Conservation (phyloP, 2,113 vertebrate genomes). For the Nesoenas mayeri region DNA sequence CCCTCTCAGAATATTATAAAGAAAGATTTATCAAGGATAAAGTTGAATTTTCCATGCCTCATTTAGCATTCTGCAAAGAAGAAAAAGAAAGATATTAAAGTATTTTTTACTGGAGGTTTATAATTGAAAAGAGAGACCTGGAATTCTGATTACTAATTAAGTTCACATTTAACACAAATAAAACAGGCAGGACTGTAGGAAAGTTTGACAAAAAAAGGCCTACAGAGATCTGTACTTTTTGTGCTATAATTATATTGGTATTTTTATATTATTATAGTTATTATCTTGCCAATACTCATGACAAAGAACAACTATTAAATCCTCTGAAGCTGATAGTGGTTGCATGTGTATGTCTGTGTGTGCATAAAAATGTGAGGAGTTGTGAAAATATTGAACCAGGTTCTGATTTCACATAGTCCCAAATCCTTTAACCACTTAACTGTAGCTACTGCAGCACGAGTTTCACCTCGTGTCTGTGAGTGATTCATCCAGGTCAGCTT, state of each 20-base stretch:
- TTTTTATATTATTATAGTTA: constrained; percentile 46
- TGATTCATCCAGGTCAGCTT: background rate
- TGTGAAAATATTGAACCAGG: constrained; percentile 47
- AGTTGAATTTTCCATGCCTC: constrained; percentile 53
- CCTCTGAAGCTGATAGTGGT: background rate
- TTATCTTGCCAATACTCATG: constrained; percentile 51
- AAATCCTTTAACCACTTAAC: background rate
- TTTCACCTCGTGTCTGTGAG: background rate
- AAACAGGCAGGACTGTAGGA: constrained; percentile 7
- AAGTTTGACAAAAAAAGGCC: constrained; percentile 15
- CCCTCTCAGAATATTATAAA: constrained; percentile 43
- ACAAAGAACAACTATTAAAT: background rate
- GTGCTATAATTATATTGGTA: constrained; percentile 47
- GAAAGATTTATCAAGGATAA: constrained; percentile 19
- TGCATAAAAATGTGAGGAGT: background rate
- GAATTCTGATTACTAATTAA: constrained; percentile 59
- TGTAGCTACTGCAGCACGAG: background rate
- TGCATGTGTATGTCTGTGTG: background rate
- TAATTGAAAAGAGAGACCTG: constrained; percentile 38
- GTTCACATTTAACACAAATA: constrained; percentile 53
- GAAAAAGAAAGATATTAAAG: constrained; percentile 53
- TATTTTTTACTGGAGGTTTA: constrained; percentile 62
- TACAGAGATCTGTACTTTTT: background rate
- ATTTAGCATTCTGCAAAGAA: constrained; percentile 46
- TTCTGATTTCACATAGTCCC: background rate